These are phyloP conservation scores for Mionectes macconnelli DNA, from an alignment of 2,113 vertebrate species.

Conservation along the genomic window DNA sequence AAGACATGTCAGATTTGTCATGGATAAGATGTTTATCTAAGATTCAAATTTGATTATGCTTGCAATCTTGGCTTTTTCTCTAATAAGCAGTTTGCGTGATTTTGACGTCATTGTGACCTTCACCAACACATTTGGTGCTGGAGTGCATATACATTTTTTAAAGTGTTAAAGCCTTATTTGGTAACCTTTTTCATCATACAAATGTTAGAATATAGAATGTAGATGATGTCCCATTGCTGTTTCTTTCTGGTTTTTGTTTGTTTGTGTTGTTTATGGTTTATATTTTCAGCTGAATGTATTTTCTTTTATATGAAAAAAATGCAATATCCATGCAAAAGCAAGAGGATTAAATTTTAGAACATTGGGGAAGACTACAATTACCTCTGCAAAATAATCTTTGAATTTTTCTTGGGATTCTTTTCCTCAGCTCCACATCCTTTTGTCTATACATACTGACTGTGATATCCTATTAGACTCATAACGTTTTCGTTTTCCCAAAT, in stretches of 20 bases:
- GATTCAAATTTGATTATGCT: not conserved
- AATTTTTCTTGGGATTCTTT: not conserved
- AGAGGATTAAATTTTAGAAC: not conserved
- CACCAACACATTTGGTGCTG: not conserved
- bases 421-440: not conserved
- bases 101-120: not conserved
- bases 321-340: not conserved
- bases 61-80: not conserved
- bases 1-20: not conserved
- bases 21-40: not conserved
- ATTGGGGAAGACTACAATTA: not conserved
- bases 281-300: not conserved
- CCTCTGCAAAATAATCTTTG: not conserved
- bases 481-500: not conserved
- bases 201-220: not conserved
- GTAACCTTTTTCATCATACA: not conserved
- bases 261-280: not conserved
- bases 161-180: not conserved
- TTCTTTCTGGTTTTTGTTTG: not conserved
- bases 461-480: not conserved
- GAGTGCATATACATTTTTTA: not conserved
- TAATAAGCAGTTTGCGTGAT: not conserved
- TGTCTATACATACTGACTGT: not conserved
- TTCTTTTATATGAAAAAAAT: not conserved
- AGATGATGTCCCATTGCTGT: not conserved